Percentiles rank a stretch among this genome's conserved stretches.
These are phyloP conservation scores for Drosophila diplacantha DNA, from an alignment of 2,888 invertebrate genomes.

Conservation along the genomic window DNA sequence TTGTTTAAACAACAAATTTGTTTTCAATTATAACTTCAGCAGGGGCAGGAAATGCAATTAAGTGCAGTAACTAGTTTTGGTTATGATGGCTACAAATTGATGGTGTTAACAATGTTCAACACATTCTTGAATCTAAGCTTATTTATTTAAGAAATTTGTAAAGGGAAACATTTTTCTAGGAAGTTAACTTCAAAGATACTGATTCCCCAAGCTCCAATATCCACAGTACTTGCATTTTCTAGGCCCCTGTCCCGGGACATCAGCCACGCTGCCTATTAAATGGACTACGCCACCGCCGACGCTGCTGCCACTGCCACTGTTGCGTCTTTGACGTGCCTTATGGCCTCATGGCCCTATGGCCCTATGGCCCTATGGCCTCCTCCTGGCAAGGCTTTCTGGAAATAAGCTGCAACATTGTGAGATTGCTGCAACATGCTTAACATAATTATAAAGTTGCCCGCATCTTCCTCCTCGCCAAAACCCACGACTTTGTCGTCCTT, in stretches of 20 bases:
- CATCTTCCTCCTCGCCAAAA: constrained; percentile 19
- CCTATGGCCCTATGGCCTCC: constrained; percentile 14
- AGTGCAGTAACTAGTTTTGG: background rate
- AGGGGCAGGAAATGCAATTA: background rate
- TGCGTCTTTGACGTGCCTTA: constrained; percentile 37
- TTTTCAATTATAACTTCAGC: constrained; percentile 6
- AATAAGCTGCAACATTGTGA: constrained; percentile 46
- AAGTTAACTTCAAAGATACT: background rate
- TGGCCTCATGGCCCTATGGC: constrained; percentile 24
- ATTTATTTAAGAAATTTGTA: accelerated
- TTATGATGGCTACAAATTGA: background rate
- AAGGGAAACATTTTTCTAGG: background rate
- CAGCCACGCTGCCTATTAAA: constrained; percentile 65
- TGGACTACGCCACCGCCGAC: constrained; percentile 28
- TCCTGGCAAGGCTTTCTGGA: constrained; percentile 36
- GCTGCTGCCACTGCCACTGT: background rate
- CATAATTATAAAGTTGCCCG: constrained; percentile 70
- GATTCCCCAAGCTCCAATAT: background rate
- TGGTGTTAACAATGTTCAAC: too few relatives aligned
- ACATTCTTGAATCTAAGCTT: too few relatives aligned
- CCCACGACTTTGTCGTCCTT: constrained; percentile 68
- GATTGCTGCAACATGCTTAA: constrained; percentile 64
- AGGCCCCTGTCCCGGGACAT: constrained; percentile 38
- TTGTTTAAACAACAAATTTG: background rate
- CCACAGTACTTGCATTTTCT: constrained; percentile 17